Base-by-base conservation (phyloP, 2,113 vertebrate species). In the Platichthys stellatus region DNA sequence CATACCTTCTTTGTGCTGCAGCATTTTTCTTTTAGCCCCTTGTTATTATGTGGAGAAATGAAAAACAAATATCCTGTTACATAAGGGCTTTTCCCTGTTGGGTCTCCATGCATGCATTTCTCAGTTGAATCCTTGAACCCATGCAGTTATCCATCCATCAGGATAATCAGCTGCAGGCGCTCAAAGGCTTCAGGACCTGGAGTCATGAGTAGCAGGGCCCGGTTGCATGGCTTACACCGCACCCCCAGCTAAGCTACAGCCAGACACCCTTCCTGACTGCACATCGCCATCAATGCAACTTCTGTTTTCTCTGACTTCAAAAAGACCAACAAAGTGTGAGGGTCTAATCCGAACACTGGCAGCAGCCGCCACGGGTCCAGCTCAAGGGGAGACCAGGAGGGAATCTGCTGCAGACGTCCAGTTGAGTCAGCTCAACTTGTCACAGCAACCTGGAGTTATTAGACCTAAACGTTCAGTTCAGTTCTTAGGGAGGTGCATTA, bases 141-240 rank as follows among this genome's bases (percentile, higher is more conserved):
- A 64, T 74, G 58, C 75, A 80, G 62, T 72, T 64, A 76, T 80
- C 68, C 73, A 87, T 87, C 80, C 83, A 77, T 87, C 88, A 81
- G 60, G 72, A 83, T 84, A 86, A 90, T 92, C 84, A 87, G 85
- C 78, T 87, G 57, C 72, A 77, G 40, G 57, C 72, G 89, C 91
- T 92, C 80, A 92, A 92, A 88, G 66, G 83, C 76, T 88, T 85
- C 66, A 76, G 71, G 53, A 31, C 45, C 76, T 64, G 59, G 78
- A 81, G 81, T 72, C 69, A 70, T 13, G 75, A 67, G 74, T 72
- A 66, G 60, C 72, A 61, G 26, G 58, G 74, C 69, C 81, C 80
- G 77, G 54, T 75, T 59, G 63, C 64, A 26, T 17, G 75, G 66
- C 59, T 74, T 64, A 69, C 58, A 78, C 62, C 69, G 84, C 68